phyloP scores from a whole-genome alignment of 2,797 vertebrate species.

The Trichosurus vulpecula region DNA sequence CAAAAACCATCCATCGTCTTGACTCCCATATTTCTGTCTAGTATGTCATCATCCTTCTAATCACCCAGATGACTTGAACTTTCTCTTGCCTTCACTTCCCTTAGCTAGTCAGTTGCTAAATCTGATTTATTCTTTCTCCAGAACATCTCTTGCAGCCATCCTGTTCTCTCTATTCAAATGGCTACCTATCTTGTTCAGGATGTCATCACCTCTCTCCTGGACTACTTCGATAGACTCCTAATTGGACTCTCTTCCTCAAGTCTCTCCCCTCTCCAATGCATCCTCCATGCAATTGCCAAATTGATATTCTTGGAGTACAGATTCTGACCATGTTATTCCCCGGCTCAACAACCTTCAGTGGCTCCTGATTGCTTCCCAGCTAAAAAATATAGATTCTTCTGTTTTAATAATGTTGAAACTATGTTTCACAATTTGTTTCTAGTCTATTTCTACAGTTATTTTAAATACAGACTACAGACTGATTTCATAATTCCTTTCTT shows the following conservation, averaged over 20 bases:
- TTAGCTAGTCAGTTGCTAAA: not conserved
- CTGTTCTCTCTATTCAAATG: not conserved
- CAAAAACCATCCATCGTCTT: not conserved
- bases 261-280: not conserved
- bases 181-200: not conserved
- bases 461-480: not conserved
- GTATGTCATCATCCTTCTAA: not conserved
- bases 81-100: not conserved
- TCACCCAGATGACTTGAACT: not conserved
- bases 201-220: not conserved
- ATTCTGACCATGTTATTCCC: not conserved
- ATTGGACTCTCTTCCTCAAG: not conserved
- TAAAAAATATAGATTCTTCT: not conserved
- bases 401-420: constrained; percentile 1
- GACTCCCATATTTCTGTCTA: not conserved
- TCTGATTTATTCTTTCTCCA: not conserved
- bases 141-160: not conserved
- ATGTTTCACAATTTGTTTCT: not conserved
- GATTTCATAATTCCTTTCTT: not conserved
- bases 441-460: not conserved
- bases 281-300: not conserved
- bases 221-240: not conserved
- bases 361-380: not conserved
- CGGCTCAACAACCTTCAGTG: not conserved
- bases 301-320: not conserved